Base-by-base conservation (phyloP, 2,888 invertebrate genomes). In the Acleris holmiana region DNA sequence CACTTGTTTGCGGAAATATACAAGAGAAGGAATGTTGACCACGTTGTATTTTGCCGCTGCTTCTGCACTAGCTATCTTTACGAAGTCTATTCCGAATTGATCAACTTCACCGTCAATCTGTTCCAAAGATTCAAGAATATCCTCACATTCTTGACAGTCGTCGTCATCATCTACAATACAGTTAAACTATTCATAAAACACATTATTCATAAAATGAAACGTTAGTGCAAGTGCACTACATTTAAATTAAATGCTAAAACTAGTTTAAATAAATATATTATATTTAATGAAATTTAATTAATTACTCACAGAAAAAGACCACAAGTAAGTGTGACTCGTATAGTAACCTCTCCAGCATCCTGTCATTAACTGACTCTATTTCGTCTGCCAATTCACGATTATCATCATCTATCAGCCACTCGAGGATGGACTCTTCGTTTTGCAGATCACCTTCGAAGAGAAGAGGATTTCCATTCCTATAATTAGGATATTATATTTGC, bases 71-170 rank as follows among this genome's bases (percentile, higher is more conserved):
- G 96, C 95, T 61, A 98, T 97, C 85, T 98, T 98, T 0, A 98
- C 98, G 86, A 98, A 98, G 84, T 98, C 98, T 72, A 98, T 98
- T n/a, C 97, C 97, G 81, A 95, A 97, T 75, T 96, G 94, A 86
- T 98, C 98, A 0, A 98, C 98, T 90, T 99, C 98, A 40, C 98
- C 98, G 78, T 99, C 99, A 72, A 99, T 98, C 83, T 97, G 96
- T 87, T 99, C 99, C 47, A 99, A 88, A 68, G 97, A 96, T 83
- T 97, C 96, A 51, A 99, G 93, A 61, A 98, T 98, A 82, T 98
- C 98, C 71, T 96, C 95, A 80, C 99, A 99, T 84, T 97, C 97
- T 15, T 96, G 95, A 85, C 98, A 98, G 78, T 98, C 97, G 75
- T 97, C 96, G 77, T 98, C 98, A 79, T 97, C 98, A 73, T 90